phyloP scores from a whole-genome alignment of 2,888 invertebrate genomes.

The Noctua pronuba region DNA sequence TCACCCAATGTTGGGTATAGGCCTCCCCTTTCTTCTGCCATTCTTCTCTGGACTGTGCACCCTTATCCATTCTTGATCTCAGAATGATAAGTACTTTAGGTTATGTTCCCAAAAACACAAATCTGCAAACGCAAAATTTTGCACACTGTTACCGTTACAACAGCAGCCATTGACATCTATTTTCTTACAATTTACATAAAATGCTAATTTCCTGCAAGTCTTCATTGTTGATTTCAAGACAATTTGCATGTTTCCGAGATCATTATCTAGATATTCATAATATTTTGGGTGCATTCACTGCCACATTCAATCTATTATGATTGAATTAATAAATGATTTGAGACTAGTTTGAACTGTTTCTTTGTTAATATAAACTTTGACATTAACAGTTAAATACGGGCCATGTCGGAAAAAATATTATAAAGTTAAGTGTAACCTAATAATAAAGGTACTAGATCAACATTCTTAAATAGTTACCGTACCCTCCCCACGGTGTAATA shows the following conservation, averaged over 20 bases:
- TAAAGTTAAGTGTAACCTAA: neutral
- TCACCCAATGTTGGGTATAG: too few species aligned
- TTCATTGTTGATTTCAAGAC: conserved; percentile 14
- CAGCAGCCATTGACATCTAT: neutral
- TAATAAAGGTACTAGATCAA: neutral
- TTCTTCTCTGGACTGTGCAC: too few species aligned
- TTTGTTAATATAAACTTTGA: neutral
- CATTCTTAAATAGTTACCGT: too few species aligned
- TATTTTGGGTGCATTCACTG: conserved; percentile 27
- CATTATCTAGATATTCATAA: neutral
- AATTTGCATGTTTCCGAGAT: conserved; percentile 14
- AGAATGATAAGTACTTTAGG: neutral
- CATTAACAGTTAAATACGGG: neutral
- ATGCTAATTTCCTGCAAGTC: neutral
- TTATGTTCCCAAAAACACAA: neutral
- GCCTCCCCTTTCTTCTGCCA: too few species aligned
- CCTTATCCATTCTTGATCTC: neutral
- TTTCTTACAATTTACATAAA: conserved; percentile 3
- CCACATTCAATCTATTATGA: neutral
- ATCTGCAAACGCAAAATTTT: neutral
- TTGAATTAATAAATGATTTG: conserved; percentile 11
- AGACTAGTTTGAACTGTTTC: neutral
- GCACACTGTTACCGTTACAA: neutral
- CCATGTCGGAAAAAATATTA: neutral
- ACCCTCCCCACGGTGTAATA: neutral